These are phyloP conservation scores for Notarius lentiginosus DNA, from an alignment of 2,113 vertebrate species.

Conservation along the genomic window DNA sequence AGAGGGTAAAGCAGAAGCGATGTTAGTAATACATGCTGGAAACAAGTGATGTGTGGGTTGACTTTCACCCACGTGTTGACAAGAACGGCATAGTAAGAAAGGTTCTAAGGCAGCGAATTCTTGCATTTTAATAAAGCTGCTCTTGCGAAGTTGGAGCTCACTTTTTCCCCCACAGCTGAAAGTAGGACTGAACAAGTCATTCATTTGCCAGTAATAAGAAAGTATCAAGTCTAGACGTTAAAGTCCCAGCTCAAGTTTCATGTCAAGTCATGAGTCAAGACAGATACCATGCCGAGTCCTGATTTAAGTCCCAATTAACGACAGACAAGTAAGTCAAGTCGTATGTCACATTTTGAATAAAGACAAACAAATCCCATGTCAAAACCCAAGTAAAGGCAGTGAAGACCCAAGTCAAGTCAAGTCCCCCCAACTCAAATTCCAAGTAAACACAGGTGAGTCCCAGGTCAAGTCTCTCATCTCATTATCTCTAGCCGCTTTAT, in stretches of 20 bases:
- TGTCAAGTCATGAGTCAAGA: not conserved
- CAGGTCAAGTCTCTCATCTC: not conserved
- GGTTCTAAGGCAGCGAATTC: not conserved
- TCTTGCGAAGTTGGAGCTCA: not conserved
- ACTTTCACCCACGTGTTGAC: not conserved
- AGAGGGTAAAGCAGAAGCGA: not conserved
- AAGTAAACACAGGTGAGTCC: not conserved
- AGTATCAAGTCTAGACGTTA: not conserved
- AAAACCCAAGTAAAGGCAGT: not conserved
- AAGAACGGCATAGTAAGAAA: not conserved
- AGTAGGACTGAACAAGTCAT: not conserved
- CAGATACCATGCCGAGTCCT: not conserved
- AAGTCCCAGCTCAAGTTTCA: not conserved
- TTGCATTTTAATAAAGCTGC: not conserved
- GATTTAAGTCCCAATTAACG: not conserved
- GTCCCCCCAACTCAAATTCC: not conserved
- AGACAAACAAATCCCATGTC: not conserved
- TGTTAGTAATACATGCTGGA: slow-evolving; percentile 1
- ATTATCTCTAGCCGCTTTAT: too few relatives aligned
- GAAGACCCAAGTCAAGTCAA: not conserved
- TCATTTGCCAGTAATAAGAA: not conserved
- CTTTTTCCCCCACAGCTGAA: not conserved
- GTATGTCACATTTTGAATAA: not conserved
- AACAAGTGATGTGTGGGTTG: slow-evolving; percentile 3
- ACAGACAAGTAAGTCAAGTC: not conserved